Conservation (phyloP, 2,113 vertebrate genomes). For the Hystrix brachyura region DNA sequence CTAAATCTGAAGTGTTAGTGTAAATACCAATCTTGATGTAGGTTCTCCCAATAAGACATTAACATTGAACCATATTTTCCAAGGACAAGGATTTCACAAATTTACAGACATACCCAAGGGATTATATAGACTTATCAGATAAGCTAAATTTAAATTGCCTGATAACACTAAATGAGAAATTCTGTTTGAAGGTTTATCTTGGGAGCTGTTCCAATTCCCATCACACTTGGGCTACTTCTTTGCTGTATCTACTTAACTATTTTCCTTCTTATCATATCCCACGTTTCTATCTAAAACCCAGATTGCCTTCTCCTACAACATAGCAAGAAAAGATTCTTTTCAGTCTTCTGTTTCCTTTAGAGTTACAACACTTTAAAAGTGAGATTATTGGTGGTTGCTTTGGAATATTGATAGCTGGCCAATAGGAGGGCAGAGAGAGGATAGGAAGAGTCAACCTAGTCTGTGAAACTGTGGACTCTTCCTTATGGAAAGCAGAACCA, state of each 20-base stretch:
- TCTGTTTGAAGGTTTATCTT: conserved; percentile 54
- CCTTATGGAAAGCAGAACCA: background rate
- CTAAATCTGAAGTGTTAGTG: background rate
- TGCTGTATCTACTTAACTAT: background rate
- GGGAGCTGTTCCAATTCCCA: conserved; percentile 70
- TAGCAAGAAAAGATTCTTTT: background rate
- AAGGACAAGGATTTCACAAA: conserved; percentile 71
- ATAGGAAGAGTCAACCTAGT: background rate
- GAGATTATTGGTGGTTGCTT: background rate
- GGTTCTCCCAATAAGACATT: conserved; percentile 15
- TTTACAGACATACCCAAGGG: conserved; percentile 69
- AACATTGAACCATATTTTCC: conserved; percentile 73
- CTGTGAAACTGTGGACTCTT: background rate
- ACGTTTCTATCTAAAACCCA: background rate
- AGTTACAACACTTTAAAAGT: background rate
- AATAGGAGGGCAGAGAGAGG: background rate
- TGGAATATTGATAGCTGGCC: background rate
- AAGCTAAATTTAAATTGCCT: conserved; percentile 75
- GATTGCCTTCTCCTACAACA: background rate
- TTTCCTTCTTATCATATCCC: background rate
- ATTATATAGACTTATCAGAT: conserved; percentile 64
- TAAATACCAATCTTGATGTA: background rate
- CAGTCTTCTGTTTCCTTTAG: background rate
- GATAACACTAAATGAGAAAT: conserved; percentile 75
- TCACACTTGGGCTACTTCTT: conserved; percentile 24